Evolutionary conservation across 2,888 invertebrate genomes (phyloP), one percentile per base, ranked within the genome.

Genomic region (Xanthorhoe spadicearia): DNA sequence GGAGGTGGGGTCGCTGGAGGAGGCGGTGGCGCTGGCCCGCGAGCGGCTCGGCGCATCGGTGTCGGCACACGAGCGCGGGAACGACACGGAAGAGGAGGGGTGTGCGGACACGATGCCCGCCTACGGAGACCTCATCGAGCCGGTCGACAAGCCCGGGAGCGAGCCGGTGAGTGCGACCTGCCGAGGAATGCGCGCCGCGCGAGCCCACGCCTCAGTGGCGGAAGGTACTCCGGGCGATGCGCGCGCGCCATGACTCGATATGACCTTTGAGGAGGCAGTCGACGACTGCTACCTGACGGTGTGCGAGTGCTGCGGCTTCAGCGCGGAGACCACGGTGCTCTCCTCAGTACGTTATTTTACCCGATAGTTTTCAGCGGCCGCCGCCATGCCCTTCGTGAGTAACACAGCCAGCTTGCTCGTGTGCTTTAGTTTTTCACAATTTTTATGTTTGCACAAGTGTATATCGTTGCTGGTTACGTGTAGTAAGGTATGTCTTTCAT

Each of bases 231-330:
- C 88, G 89, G 75, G 85, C 86, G 86, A 88, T 89, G 92, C 92
- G 91, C 90, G 90, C 90, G 92, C 90, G 91, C 88, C 88, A 92
- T 92, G 90, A 89, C 87, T 87, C 51, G 59, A 59, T 59, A 90
- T 90, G 92, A 91, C 90, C 92, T 90, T 91, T 89, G 92, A 91
- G 84, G 89, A 89, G 85, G 81, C 87, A 76, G 88, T 82, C 75
- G 92, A 93, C 85, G 89, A 91, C 84, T 87, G 89, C 83, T 90
- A 90, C 83, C 86, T 90, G 74, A 87, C 88, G 72, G 93, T 93
- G 85, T 93, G 93, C 88, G 93, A 93, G 83, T 93, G 93, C 83
- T 93, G 93, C 86, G 93, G 93, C 76, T 93, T 93, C 90, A 92
- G 89, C 91, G 83, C 89, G 54, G 93, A 93, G 88, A 93, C 93